A percentile compares a stretch with the other conserved stretches of the same genome.
These are phyloP conservation scores for Cuculus canorus DNA, from an alignment of 2,797 vertebrate genomes.

Conservation along the genomic window DNA sequence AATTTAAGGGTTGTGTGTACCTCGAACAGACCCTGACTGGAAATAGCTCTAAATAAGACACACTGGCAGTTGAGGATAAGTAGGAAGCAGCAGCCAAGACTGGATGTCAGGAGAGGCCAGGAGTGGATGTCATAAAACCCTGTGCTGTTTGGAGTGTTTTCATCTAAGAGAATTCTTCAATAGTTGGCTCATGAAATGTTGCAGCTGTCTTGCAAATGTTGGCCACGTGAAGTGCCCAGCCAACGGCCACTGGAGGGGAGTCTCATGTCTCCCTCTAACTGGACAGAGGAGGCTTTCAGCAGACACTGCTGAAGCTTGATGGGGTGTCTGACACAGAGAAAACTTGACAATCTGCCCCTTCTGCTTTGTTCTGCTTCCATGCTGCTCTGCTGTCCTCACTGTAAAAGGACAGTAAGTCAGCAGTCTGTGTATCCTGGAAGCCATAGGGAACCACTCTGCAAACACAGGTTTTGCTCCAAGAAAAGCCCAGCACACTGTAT, in stretches of 20 bases:
- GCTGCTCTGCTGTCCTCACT: background rate
- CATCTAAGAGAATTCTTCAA: conserved; percentile 8
- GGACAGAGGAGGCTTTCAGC: background rate
- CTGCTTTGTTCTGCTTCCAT: background rate
- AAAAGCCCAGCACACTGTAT: background rate
- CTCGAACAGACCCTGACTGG: background rate
- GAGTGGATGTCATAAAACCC: conserved; percentile 29
- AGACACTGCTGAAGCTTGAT: background rate
- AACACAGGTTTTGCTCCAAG: conserved; percentile 7
- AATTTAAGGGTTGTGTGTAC: background rate
- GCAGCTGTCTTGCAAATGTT: conserved; percentile 20
- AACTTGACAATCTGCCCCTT: conserved; percentile 2
- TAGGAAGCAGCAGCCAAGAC: conserved; percentile 29
- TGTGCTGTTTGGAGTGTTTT: background rate
- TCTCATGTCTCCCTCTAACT: background rate
- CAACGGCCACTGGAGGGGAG: background rate
- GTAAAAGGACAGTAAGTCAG: background rate
- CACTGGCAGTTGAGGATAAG: background rate
- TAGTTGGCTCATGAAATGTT: background rate
- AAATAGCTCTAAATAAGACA: conserved; percentile 18
- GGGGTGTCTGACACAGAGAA: background rate
- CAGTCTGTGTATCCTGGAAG: background rate
- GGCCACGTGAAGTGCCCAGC: background rate
- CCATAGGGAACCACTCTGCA: conserved; percentile 2
- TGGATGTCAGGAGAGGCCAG: conserved; percentile 44